Conservation (phyloP, 2,797 vertebrate genomes). For the Notolabrus celidotus region DNA sequence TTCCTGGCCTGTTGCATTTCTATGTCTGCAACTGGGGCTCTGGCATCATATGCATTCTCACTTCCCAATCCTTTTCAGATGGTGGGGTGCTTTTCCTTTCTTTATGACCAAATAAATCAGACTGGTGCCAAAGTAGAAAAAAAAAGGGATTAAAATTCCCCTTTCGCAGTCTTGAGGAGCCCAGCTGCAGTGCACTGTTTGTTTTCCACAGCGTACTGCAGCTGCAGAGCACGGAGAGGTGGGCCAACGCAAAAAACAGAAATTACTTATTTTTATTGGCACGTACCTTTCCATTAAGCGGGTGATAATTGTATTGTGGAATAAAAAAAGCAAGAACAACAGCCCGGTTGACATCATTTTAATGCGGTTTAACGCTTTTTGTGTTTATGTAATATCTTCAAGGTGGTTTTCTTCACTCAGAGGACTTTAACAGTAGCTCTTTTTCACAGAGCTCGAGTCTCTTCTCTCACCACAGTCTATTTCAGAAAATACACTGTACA, state of each 20-base stretch:
- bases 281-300: constrained; percentile 63
- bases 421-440: constrained; percentile 46
- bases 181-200: constrained; percentile 87
- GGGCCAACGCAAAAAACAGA: constrained; percentile 75
- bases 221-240: constrained; percentile 81
- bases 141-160: constrained; percentile 88
- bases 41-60: constrained; percentile 76
- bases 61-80: constrained; percentile 77
- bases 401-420: constrained; percentile 14
- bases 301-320: constrained; percentile 76
- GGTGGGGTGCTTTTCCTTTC: constrained; percentile 76
- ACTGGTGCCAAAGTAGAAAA: constrained; percentile 80
- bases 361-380: constrained; percentile 49
- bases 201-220: constrained; percentile 81
- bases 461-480: constrained; percentile 23
- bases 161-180: constrained; percentile 83
- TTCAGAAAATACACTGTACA: constrained; percentile 25
- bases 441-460: constrained; percentile 15
- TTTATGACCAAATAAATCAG: constrained; percentile 88
- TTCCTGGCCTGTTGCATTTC: constrained; percentile 78
- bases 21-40: constrained; percentile 67
- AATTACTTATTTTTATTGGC: constrained; percentile 82
- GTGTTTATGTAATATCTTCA: constrained; percentile 36
- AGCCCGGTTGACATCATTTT: constrained; percentile 65
- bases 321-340: constrained; percentile 59